phyloP scores from a whole-genome alignment of 2,888 invertebrate species.

The Brachyptera risi region DNA sequence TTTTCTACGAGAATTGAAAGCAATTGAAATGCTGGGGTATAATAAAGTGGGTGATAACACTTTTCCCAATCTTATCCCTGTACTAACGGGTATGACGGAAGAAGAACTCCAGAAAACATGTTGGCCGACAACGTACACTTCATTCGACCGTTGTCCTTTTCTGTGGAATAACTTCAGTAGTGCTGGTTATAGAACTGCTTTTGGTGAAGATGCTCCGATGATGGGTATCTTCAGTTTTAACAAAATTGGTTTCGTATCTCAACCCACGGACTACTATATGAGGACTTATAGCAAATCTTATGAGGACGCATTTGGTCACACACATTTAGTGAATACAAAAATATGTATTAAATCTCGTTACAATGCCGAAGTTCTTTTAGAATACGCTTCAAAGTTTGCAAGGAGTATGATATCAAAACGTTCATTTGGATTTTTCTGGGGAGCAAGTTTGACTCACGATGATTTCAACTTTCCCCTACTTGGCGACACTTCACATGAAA shows the following conservation, averaged over 20 bases:
- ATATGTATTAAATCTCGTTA: constrained; percentile 67
- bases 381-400: constrained; percentile 64
- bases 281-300: constrained; percentile 68
- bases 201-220: constrained; percentile 76
- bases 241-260: constrained; percentile 68
- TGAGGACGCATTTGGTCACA: constrained; percentile 63
- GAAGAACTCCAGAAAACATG: constrained; percentile 62
- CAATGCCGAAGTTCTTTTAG: constrained; percentile 65
- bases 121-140: constrained; percentile 53
- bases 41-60: constrained; percentile 95
- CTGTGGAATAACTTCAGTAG: constrained; percentile 77
- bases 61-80: constrained; percentile 82
- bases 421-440: constrained; percentile 83
- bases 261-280: constrained; percentile 82
- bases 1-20: constrained; percentile 58
- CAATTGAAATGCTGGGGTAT: constrained; percentile 79
- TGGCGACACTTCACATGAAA: constrained; percentile 62
- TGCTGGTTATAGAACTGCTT: constrained; percentile 70
- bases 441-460: constrained; percentile 79
- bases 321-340: constrained; percentile 58
- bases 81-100: constrained; percentile 67
- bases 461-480: constrained; percentile 71
- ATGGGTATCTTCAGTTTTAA: constrained; percentile 79
- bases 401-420: constrained; percentile 53
- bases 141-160: constrained; percentile 76